Evolutionary conservation across 2,888 invertebrate species (phyloP), one percentile per base, ranked within the genome.

Genomic region (Drymonia ruficornis): DNA sequence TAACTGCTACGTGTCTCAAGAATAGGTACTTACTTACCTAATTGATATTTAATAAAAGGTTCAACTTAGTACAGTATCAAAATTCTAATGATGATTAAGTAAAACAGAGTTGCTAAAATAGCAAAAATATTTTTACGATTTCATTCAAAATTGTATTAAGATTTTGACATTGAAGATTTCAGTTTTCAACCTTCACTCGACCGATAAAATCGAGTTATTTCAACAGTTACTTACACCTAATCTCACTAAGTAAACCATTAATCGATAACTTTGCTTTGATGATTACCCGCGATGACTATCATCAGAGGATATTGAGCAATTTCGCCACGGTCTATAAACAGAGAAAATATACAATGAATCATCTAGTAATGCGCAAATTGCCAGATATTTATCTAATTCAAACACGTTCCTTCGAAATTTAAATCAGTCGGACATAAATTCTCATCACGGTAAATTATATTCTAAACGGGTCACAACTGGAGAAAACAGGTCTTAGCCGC

Each of bases 401-500:
- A n/a, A n/a, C n/a, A n/a, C n/a, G n/a, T n/a, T n/a, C n/a, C n/a
- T n/a, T n/a, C n/a, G n/a, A n/a, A n/a, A n/a, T n/a, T n/a, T n/a
- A n/a, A n/a, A n/a, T n/a, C n/a, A n/a, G n/a, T n/a, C 4, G 23
- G 7, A 23, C 23, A 23, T 23, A 23, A 23, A 23, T 23, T 6
- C 23, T 23, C 23, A 23, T 23, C 23, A 23, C 23, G 23, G 23
- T 23, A 23, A 23, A 6, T 2, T 23, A 23, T 23, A 23, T 23
- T 40, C 38, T 11, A 18, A 50, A 12, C 42, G 13, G 34, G 12
- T 18, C 45, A 31, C 43, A 49, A 28, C 49, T 16, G 12, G 34
- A 52, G 19, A 49, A 49, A 56, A 42, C 19, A 40, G 50, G 23
- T 45, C 52, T 54, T 55, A 11, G 46, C 45, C 56, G 61, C 53